A percentile compares a stretch with the other conserved stretches of the same genome.
These are phyloP conservation scores for Caenorhabditis panamensis DNA, from an alignment of 2,888 invertebrate genomes.

Conservation along the genomic window DNA sequence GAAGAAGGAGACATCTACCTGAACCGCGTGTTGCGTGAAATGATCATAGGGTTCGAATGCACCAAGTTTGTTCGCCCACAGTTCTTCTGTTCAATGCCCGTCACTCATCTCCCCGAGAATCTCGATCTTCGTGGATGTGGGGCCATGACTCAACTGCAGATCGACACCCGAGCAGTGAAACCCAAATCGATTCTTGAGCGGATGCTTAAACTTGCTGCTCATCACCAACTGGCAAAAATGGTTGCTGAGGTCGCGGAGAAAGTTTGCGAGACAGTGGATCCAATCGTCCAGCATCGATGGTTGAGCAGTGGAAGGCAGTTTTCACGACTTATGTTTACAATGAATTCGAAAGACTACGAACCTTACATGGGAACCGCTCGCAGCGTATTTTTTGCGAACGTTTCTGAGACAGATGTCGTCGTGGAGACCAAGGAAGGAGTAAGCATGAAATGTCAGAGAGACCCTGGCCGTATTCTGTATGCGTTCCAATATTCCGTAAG, in stretches of 20 bases:
- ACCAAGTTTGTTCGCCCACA: conserved; percentile 65
- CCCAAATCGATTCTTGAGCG: conserved; percentile 65
- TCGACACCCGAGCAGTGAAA: conserved; percentile 58
- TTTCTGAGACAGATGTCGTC: conserved; percentile 59
- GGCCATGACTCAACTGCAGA: conserved; percentile 70
- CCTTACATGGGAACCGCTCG: conserved; percentile 62
- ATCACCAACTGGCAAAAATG: conserved; percentile 72
- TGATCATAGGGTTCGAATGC: conserved; percentile 70
- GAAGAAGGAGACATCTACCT: conserved; percentile 70
- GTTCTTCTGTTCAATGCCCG: conserved; percentile 71
- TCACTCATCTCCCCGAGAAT: conserved; percentile 70
- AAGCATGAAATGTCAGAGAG: conserved; percentile 72
- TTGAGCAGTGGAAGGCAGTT: conserved; percentile 25
- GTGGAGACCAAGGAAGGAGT: conserved; percentile 71
- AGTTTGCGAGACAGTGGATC: conserved; percentile 60
- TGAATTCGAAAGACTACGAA: conserved; percentile 72
- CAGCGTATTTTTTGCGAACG: conserved; percentile 66
- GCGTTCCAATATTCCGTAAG: conserved; percentile 62
- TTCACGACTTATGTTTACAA: conserved; percentile 58
- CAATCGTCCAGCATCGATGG: conserved; percentile 53
- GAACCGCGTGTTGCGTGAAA: conserved; percentile 68
- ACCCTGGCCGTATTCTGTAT: conserved; percentile 59
- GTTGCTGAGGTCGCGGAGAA: conserved; percentile 62
- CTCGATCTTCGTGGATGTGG: conserved; percentile 75
- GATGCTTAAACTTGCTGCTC: conserved; percentile 69